Evolutionary conservation across 1,140 invertebrate genomes (phyloP).

Genomic region (Eupristina koningsbergeri): DNA sequence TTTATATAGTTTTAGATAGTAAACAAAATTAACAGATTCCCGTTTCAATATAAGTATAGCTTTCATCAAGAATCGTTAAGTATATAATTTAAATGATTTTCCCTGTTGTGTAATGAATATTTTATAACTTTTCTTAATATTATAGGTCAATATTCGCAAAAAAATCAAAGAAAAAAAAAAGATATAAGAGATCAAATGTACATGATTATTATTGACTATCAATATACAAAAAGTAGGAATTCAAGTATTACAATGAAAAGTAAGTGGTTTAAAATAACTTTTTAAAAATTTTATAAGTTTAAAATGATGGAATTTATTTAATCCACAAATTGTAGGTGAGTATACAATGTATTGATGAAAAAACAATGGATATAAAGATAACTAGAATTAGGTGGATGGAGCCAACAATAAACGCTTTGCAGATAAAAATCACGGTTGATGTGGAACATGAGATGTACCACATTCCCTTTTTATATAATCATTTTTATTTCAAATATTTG

Average conservation of each 20-base stretch:
- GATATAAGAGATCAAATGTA: not conserved
- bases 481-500: no score
- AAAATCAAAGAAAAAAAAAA: not conserved
- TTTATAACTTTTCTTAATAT: no score
- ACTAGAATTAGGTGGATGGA: not conserved
- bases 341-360: slow-evolving; percentile 25
- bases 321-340: not conserved
- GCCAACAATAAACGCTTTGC: slow-evolving; percentile 26
- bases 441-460: slow-evolving; percentile 28
- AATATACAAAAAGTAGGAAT: not conserved
- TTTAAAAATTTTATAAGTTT: not conserved
- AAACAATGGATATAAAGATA: slow-evolving; percentile 46
- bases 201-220: not conserved
- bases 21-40: not conserved
- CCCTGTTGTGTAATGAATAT: slow-evolving; percentile 14
- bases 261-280: slow-evolving; percentile 1
- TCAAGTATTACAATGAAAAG: not conserved
- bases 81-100: slow-evolving; percentile 13
- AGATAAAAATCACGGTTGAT: slow-evolving; percentile 38
- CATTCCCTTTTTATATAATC: not conserved
- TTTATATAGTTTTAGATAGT: not conserved
- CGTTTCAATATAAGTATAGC: not conserved
- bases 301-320: not conserved
- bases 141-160: no score
- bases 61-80: not conserved